Conservation (phyloP, 2,797 vertebrate genomes). For the Champsocephalus gunnari region DNA sequence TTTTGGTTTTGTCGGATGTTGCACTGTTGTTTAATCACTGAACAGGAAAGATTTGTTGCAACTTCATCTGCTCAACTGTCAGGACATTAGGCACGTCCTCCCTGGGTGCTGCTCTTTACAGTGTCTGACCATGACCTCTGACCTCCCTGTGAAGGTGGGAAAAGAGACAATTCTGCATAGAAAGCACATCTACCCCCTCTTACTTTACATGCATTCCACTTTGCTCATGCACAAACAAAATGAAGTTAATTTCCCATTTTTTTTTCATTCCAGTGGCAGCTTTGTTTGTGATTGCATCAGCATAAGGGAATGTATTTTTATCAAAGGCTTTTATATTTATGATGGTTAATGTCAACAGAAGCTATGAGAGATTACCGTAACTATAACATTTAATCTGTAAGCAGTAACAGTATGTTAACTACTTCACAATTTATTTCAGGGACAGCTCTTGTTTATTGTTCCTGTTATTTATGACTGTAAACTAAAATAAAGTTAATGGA, state of each 20-base stretch:
- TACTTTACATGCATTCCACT: background rate
- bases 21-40: constrained; percentile 25
- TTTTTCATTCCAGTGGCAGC: constrained; percentile 65
- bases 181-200: background rate
- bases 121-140: constrained; percentile 22
- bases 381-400: constrained; percentile 18
- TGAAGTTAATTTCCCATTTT: background rate
- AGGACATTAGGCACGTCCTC: constrained; percentile 17
- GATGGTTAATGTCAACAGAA: constrained; percentile 28
- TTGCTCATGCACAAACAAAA: background rate
- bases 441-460: background rate
- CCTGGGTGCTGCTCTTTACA: background rate
- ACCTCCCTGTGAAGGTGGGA: background rate
- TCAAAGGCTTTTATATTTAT: constrained; percentile 64
- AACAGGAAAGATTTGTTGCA: constrained; percentile 14
- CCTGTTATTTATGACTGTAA: constrained; percentile 29
- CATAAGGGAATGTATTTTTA: constrained; percentile 72
- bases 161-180: background rate
- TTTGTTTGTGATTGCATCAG: constrained; percentile 57
- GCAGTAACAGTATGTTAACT: constrained; percentile 13
- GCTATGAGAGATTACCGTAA: constrained; percentile 46
- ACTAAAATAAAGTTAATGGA: constrained; percentile 29
- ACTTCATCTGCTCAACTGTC: background rate
- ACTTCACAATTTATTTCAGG: background rate
- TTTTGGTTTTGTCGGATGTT: constrained; percentile 16